A percentile compares a stretch with the other conserved stretches of the same genome.
phyloP scores from a whole-genome alignment of 2,797 vertebrate genomes.

The Sebastes hubbsi region DNA sequence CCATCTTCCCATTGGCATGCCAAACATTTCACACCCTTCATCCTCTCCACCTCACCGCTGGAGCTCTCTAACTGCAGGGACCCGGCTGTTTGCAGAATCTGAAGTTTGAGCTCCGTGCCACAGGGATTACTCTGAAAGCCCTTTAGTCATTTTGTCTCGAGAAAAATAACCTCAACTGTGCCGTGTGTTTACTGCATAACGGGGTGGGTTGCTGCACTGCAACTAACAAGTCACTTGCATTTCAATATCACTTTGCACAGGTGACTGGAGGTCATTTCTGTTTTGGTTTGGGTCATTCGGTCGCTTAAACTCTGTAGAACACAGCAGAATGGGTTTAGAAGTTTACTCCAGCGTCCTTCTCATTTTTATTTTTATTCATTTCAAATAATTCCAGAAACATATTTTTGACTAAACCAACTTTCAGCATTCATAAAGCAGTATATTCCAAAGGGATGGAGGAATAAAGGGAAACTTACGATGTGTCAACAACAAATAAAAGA shows the following conservation, averaged over 20 bases:
- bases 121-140: constrained; percentile 29
- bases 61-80: constrained; percentile 32
- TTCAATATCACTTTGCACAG: not conserved
- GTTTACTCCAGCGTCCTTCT: not conserved
- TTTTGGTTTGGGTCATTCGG: not conserved
- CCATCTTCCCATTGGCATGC: constrained; percentile 16
- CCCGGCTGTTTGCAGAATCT: constrained; percentile 6
- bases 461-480: not conserved
- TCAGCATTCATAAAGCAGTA: too few species aligned
- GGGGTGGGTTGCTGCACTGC: not conserved
- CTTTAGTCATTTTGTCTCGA: constrained; percentile 28
- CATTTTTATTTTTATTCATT: not conserved
- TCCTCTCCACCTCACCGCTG: constrained; percentile 1
- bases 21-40: constrained; percentile 32
- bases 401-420: not conserved
- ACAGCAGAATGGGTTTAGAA: not conserved
- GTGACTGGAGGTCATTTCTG: constrained; percentile 1
- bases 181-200: not conserved
- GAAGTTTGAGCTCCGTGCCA: constrained; percentile 29
- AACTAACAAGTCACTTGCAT: not conserved
- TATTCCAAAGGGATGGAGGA: not conserved
- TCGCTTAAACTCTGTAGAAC: not conserved
- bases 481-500: not conserved
- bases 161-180: constrained; percentile 10
- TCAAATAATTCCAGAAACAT: not conserved